Conservation (phyloP, 2,797 vertebrate species). For the Brachyalestes nurse region DNA sequence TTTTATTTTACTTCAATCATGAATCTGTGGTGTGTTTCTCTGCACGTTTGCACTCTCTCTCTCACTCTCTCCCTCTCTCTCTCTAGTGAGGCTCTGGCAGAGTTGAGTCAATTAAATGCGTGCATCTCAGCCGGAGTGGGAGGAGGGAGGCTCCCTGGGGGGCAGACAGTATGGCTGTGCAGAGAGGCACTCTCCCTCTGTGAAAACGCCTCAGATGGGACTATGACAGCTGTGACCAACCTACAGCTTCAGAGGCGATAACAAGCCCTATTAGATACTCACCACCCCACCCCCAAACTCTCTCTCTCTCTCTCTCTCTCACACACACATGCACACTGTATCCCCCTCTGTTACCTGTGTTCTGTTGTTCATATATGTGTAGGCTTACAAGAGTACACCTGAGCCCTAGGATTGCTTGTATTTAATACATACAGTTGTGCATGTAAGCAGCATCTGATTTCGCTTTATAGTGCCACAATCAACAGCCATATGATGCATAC, state of each 20-base stretch:
- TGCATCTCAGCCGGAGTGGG: constrained; percentile 73
- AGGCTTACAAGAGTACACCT: constrained; percentile 6
- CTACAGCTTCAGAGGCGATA: constrained; percentile 75
- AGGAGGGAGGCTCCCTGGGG: constrained; percentile 74
- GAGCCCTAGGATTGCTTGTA: constrained; percentile 5
- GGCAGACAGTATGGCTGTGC: constrained; percentile 76
- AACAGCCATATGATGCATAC: not conserved
- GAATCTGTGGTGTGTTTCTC: constrained; percentile 27
- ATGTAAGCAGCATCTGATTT: not conserved
- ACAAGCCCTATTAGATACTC: constrained; percentile 73
- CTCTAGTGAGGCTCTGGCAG: constrained; percentile 68
- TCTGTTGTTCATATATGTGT: not conserved
- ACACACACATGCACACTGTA: constrained; percentile 18
- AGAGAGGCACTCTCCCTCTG: constrained; percentile 71
- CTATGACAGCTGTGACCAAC: constrained; percentile 81
- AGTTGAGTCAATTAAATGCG: constrained; percentile 79
- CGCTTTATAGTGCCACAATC: not conserved
- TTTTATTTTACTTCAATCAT: constrained; percentile 20
- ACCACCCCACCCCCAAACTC: constrained; percentile 54
- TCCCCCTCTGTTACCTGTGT: constrained; percentile 33
- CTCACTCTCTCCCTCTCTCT: constrained; percentile 60
- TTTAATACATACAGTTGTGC: not conserved
- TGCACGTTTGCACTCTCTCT: constrained; percentile 39
- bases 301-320: constrained; percentile 18
- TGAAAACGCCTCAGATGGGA: constrained; percentile 75